A percentile compares a stretch with the other conserved stretches of the same genome.
phyloP scores from a whole-genome alignment of 2,797 vertebrate genomes.

The Pelobates cultripes region DNA sequence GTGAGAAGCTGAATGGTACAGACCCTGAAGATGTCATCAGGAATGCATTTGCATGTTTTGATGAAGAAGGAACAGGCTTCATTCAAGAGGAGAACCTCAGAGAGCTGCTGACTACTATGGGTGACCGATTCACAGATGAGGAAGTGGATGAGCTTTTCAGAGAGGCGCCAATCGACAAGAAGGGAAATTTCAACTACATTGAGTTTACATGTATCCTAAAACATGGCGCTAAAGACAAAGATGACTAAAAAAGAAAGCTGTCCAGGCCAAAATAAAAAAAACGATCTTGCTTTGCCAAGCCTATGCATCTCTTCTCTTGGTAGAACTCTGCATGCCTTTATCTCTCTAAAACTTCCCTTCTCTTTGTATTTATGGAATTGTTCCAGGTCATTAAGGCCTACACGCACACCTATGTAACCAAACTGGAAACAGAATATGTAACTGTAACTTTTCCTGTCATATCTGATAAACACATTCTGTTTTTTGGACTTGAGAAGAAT shows the following conservation, averaged over 20 bases:
- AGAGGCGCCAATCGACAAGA: slow-evolving; percentile 95
- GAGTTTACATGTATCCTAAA: slow-evolving; percentile 98
- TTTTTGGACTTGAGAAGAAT: slow-evolving; percentile 79
- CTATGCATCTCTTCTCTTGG: slow-evolving; percentile 56
- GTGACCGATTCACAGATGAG: slow-evolving; percentile 94
- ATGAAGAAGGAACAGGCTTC: too few relatives aligned
- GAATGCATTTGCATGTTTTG: too few relatives aligned
- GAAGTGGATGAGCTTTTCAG: slow-evolving; percentile 97
- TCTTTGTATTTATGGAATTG: slow-evolving; percentile 73
- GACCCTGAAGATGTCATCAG: too few relatives aligned
- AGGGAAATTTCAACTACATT: slow-evolving; percentile 96
- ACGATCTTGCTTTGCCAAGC: slow-evolving; percentile 59
- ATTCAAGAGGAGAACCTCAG: slow-evolving; percentile 94
- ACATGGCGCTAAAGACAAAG: slow-evolving; percentile 96
- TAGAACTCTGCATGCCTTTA: slow-evolving; percentile 75
- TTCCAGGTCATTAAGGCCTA: slow-evolving; percentile 68
- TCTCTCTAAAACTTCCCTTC: slow-evolving; percentile 69
- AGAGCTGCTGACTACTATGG: slow-evolving; percentile 96
- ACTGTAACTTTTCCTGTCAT: slow-evolving; percentile 65
- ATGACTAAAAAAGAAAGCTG: slow-evolving; percentile 77
- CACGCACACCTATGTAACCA: slow-evolving; percentile 70
- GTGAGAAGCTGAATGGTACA: slow-evolving; percentile 95
- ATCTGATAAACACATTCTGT: slow-evolving; percentile 61
- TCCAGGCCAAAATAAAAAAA: slow-evolving; percentile 52
- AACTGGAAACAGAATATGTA: slow-evolving; percentile 61